A percentile compares a stretch with the other conserved stretches of the same genome.
Conservation (phyloP, 1,140 invertebrate genomes). For the Drosophila sulfurigaster region DNA sequence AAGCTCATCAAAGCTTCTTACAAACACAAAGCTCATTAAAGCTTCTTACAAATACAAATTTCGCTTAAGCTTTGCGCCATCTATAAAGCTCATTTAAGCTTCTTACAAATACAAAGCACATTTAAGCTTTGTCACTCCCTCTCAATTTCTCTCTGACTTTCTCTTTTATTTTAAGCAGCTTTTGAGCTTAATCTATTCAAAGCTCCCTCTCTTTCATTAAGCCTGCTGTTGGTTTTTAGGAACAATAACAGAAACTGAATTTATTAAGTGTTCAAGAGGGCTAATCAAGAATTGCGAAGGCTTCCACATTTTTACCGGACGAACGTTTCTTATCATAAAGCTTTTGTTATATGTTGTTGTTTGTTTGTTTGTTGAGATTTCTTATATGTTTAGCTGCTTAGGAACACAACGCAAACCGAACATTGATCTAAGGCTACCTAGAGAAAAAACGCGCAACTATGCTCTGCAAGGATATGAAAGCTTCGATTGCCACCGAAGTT, state of each 20-base stretch:
- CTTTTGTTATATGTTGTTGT: neutral
- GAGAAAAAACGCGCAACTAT: neutral
- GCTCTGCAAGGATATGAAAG: slow-evolving; percentile 10
- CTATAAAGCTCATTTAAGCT: too few relatives aligned
- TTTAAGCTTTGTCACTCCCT: neutral
- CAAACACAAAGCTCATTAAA: neutral
- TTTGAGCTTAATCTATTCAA: neutral
- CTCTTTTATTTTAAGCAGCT: too few relatives aligned
- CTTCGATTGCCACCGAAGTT: slow-evolving; percentile 1
- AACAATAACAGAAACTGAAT: slow-evolving; percentile 3
- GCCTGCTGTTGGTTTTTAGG: neutral
- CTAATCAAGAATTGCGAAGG: neutral
- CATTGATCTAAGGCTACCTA: slow-evolving; percentile 1
- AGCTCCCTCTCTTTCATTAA: neutral
- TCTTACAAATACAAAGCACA: too few relatives aligned
- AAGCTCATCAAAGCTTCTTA: neutral
- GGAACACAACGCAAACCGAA: neutral
- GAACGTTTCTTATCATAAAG: slow-evolving; percentile 8
- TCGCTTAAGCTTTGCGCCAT: neutral
- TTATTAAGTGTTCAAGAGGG: neutral
- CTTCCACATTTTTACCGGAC: neutral
- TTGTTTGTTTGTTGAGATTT: neutral
- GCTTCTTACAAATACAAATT: neutral
- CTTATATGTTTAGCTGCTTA: neutral
- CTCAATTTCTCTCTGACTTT: neutral